These are phyloP conservation scores for Palythoa grandis DNA, from an alignment of 92 coral and sea anemone genomes.

Conservation along the genomic window DNA sequence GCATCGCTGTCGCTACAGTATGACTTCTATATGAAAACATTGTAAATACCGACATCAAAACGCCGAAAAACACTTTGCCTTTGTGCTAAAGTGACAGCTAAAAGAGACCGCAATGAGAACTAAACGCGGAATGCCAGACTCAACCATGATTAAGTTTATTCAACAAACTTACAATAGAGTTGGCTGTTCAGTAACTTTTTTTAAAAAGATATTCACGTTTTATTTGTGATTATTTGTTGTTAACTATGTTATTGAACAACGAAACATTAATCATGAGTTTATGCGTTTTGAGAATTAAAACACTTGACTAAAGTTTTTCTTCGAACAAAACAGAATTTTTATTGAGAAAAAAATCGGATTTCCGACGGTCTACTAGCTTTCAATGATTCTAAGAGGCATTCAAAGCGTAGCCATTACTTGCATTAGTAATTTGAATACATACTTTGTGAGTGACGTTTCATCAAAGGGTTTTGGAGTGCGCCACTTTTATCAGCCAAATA, in stretches of 20 bases:
- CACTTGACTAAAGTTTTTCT: background rate
- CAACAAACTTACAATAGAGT: slow-evolving; percentile 8
- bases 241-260: background rate
- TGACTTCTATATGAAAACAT: slow-evolving; percentile 31
- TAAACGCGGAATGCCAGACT: slow-evolving; percentile 1
- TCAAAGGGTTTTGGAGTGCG: background rate
- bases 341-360: slow-evolving; percentile 8
- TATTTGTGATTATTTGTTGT: background rate
- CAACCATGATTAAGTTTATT: slow-evolving; percentile 5
- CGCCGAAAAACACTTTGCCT: background rate
- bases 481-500: slow-evolving; percentile 15
- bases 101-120: slow-evolving; percentile 11
- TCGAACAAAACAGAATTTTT: background rate
- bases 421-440: slow-evolving; percentile 26
- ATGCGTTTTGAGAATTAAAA: background rate
- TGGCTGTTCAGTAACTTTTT: slow-evolving; percentile 18
- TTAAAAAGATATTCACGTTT: background rate
- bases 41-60: background rate
- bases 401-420: slow-evolving; percentile 29
- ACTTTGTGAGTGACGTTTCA: slow-evolving; percentile 8
- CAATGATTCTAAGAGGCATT: background rate
- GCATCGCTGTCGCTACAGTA: slow-evolving; percentile 76
- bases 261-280: background rate
- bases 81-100: background rate
- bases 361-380: background rate